Conservation (phyloP, 2,113 vertebrate species). For the Phasianus colchicus region DNA sequence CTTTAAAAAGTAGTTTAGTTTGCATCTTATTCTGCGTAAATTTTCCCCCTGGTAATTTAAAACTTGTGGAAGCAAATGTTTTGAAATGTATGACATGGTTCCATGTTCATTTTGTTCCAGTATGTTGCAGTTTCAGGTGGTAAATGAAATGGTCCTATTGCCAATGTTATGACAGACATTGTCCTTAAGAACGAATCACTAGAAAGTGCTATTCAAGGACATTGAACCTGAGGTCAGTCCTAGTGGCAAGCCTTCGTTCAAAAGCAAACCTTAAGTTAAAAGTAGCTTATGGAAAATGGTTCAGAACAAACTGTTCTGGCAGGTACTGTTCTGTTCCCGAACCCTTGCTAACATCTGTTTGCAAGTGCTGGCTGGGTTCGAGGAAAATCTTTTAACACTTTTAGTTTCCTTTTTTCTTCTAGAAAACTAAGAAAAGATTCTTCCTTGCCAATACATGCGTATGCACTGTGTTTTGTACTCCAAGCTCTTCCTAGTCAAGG, state of each 20-base stretch:
- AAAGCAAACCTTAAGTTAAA: neutral
- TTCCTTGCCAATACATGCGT: neutral
- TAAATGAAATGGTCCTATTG: neutral
- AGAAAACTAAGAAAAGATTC: neutral
- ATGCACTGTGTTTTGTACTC: neutral
- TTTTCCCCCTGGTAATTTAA: neutral
- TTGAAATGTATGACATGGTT: neutral
- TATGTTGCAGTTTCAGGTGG: neutral
- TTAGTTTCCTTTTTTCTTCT: neutral
- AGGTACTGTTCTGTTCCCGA: neutral
- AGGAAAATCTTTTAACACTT: neutral
- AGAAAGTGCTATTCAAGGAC: neutral
- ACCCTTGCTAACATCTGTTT: neutral
- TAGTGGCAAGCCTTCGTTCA: neutral
- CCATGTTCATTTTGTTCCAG: neutral
- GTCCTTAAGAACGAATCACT: neutral
- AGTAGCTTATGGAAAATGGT: neutral
- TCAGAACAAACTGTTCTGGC: conserved; percentile 20
- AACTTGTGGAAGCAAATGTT: neutral
- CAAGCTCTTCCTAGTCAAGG: neutral
- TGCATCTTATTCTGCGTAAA: neutral
- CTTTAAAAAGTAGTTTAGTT: neutral
- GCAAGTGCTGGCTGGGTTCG: neutral
- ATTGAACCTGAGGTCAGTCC: neutral
- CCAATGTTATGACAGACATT: neutral